These are phyloP conservation scores for Drosophila nr. fundita DNA, from an alignment of 2,888 invertebrate species.

Conservation along the genomic window DNA sequence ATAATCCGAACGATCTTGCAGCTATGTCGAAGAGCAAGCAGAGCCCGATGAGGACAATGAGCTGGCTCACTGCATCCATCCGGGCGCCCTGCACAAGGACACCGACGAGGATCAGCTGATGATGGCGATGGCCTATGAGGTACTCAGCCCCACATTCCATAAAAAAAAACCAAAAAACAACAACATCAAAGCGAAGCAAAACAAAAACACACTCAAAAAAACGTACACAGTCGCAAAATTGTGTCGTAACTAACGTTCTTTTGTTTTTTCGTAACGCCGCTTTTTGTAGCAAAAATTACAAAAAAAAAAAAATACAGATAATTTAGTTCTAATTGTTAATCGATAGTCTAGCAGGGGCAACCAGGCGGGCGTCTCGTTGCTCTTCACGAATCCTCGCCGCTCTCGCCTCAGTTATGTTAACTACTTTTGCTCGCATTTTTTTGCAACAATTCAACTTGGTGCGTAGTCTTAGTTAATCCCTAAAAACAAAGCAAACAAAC, in stretches of 20 bases:
- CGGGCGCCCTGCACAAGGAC: constrained; percentile 87
- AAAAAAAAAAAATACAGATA: neutral
- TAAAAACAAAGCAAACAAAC: neutral
- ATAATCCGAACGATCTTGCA: constrained; percentile 83
- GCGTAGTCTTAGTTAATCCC: constrained; percentile 66
- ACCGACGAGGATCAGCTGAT: constrained; percentile 89
- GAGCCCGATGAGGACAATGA: constrained; percentile 87
- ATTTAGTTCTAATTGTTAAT: constrained; percentile 8
- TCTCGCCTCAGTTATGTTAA: constrained; percentile 60
- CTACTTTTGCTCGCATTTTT: constrained; percentile 35
- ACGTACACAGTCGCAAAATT: constrained; percentile 28
- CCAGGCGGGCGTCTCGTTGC: constrained; percentile 23
- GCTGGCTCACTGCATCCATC: constrained; percentile 90
- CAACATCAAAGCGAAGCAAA: constrained; percentile 6
- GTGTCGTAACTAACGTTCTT: constrained; percentile 58
- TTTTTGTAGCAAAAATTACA: constrained; percentile 59
- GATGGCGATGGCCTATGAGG: constrained; percentile 88
- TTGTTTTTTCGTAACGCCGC: constrained; percentile 56
- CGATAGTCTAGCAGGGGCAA: constrained; percentile 22
- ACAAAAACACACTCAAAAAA: neutral
- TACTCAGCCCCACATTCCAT: constrained; percentile 63
- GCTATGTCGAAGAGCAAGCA: constrained; percentile 89
- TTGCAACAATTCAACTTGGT: constrained; percentile 51
- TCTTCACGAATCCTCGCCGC: constrained; percentile 45
- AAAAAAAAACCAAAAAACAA: constrained; percentile 13